phyloP scores from a whole-genome alignment of 2,888 invertebrate genomes.

The Leptopterna dolabrata region DNA sequence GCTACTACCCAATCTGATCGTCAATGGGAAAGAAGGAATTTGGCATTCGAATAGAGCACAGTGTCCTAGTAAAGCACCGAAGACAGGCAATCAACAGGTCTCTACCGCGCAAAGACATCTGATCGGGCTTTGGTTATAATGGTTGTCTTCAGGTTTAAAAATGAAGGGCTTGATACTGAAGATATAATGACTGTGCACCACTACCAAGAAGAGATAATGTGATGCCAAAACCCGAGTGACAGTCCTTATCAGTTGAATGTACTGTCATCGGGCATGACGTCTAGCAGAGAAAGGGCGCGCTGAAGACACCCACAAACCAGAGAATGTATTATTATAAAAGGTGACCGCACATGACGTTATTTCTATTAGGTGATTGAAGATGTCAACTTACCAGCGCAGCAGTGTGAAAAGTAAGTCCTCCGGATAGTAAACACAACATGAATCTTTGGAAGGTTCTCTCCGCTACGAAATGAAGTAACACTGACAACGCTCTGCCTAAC shows the following conservation, averaged over 20 bases:
- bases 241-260: slow-evolving; percentile 38
- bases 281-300: not conserved
- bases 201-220: not conserved
- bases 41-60: too few species aligned
- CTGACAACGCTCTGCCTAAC: not conserved
- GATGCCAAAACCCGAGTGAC: slow-evolving; percentile 26
- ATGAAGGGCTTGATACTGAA: not conserved
- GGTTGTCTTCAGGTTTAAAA: not conserved
- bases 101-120: not conserved
- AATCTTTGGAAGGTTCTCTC: not conserved
- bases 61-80: not conserved
- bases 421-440: slow-evolving; percentile 4
- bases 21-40: too few species aligned
- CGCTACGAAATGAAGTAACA: slow-evolving; percentile 3
- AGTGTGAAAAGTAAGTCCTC: not conserved
- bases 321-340: not conserved
- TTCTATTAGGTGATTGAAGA: too few species aligned
- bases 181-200: not conserved
- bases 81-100: not conserved
- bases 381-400: not conserved
- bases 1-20: too few species aligned
- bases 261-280: slow-evolving; percentile 42
- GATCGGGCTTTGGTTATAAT: not conserved
- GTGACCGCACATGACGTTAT: too few species aligned
- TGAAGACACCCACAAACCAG: not conserved